Conservation (phyloP, 2,888 invertebrate species). For the Schizotus pectinicornis region DNA sequence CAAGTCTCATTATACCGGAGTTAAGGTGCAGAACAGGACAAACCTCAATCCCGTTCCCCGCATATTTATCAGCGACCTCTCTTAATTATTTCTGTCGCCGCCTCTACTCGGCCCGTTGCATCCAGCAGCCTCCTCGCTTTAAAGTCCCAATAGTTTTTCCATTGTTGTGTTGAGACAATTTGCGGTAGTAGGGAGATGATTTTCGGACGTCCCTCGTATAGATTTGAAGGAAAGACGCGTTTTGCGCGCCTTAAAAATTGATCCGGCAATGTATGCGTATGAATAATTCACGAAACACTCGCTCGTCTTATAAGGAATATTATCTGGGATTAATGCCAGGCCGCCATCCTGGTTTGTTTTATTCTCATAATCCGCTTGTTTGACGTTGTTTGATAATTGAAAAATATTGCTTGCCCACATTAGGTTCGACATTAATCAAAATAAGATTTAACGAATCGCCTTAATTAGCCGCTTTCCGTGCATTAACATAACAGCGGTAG, state of each 20-base stretch:
- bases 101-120: no score
- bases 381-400: slow-evolving; percentile 31
- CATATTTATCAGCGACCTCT: slow-evolving; percentile 5
- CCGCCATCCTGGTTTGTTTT: slow-evolving; percentile 11
- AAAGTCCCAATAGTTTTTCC: no score
- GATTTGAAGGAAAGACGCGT: no score
- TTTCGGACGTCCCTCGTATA: no score
- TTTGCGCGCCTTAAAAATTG: slow-evolving; percentile 31
- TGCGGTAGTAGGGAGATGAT: no score
- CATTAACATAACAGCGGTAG: background rate
- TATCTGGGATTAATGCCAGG: slow-evolving; percentile 26
- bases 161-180: no score
- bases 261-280: slow-evolving; percentile 31
- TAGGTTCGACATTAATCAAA: slow-evolving; percentile 9
- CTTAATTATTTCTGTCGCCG: slow-evolving; percentile 1
- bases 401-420: slow-evolving; percentile 11
- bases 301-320: slow-evolving; percentile 27
- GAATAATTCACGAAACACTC: slow-evolving; percentile 39
- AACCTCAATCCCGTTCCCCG: slow-evolving; percentile 8
- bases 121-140: no score
- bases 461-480: slow-evolving; percentile 1
- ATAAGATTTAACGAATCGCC: background rate
- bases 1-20: slow-evolving; percentile 15
- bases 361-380: slow-evolving; percentile 34
- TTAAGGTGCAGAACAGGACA: background rate